Percentiles rank a stretch among this genome's conserved stretches.
phyloP scores from a whole-genome alignment of 2,113 vertebrate genomes.

The Cyphomyrus discorhynchus region DNA sequence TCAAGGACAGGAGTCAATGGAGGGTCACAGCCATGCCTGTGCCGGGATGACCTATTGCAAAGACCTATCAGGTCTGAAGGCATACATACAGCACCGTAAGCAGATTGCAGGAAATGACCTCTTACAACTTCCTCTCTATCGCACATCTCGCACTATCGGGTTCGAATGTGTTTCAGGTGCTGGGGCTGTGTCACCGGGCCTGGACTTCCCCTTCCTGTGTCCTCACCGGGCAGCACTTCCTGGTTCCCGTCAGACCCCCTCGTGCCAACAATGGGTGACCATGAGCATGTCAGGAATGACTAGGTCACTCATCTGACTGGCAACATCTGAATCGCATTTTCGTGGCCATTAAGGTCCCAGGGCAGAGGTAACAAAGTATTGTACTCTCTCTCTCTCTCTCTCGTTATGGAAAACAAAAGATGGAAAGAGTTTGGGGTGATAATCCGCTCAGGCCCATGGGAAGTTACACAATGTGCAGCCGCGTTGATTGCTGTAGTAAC shows the following conservation, averaged over 20 bases:
- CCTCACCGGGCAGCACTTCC: slow-evolving; percentile 29
- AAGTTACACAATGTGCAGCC: background rate
- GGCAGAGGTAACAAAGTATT: slow-evolving; percentile 23
- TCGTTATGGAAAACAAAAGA: slow-evolving; percentile 23
- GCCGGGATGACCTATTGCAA: background rate
- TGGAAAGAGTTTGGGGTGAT: slow-evolving; percentile 21
- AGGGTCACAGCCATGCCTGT: background rate
- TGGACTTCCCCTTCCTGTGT: slow-evolving; percentile 15
- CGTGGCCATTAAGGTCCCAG: background rate
- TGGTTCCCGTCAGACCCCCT: slow-evolving; percentile 23
- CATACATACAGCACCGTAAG: background rate
- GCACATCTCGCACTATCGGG: background rate
- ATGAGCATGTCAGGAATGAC: slow-evolving; percentile 32
- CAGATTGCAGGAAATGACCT: slow-evolving; percentile 13
- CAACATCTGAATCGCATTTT: slow-evolving; percentile 29
- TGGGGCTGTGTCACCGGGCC: slow-evolving; percentile 12
- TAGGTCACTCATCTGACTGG: slow-evolving; percentile 25
- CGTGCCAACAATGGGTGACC: slow-evolving; percentile 18
- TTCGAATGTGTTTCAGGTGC: background rate
- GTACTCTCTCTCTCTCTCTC: slow-evolving; percentile 4
- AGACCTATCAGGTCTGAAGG: background rate
- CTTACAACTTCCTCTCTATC: background rate
- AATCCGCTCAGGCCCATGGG: background rate
- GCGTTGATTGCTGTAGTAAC: background rate
- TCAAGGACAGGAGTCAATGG: background rate